These are phyloP conservation scores for Rhinoptilus africanus DNA, from an alignment of 2,113 vertebrate species.

Conservation along the genomic window DNA sequence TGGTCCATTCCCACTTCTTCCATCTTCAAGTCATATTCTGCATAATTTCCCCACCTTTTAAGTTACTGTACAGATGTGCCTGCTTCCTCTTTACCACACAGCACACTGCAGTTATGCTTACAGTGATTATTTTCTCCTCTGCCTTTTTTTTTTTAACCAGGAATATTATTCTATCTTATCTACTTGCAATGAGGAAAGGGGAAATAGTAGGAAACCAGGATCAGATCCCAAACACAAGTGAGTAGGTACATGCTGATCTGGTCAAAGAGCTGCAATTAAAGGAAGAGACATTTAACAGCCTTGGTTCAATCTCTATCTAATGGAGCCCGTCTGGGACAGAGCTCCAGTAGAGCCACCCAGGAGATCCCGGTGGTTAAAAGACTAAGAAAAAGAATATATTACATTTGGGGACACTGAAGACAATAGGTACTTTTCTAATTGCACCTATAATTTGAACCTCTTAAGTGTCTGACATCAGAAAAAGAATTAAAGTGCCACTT, in stretches of 20 bases:
- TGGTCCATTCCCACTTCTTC: neutral
- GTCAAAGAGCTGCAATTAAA: neutral
- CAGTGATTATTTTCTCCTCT: neutral
- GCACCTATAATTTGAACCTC: neutral
- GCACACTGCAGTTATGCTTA: neutral
- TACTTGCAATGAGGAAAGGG: neutral
- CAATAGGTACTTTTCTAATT: neutral
- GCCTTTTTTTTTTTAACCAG: neutral
- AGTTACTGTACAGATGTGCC: neutral
- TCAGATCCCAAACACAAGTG: neutral
- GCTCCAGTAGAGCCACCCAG: neutral
- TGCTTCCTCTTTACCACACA: neutral
- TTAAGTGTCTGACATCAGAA: neutral
- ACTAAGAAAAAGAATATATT: neutral
- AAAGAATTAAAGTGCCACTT: neutral
- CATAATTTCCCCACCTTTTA: neutral
- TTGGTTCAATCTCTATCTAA: neutral
- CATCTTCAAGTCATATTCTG: neutral
- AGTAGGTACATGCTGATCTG: neutral
- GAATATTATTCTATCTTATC: neutral
- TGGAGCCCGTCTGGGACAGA: neutral
- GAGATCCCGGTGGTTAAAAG: neutral
- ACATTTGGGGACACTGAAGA: neutral
- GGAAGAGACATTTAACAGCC: neutral
- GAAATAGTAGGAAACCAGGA: neutral